Percentiles rank a stretch among this genome's conserved stretches.
These are phyloP conservation scores for Drosophila diplacantha DNA, from an alignment of 2,888 invertebrate genomes.

Conservation along the genomic window DNA sequence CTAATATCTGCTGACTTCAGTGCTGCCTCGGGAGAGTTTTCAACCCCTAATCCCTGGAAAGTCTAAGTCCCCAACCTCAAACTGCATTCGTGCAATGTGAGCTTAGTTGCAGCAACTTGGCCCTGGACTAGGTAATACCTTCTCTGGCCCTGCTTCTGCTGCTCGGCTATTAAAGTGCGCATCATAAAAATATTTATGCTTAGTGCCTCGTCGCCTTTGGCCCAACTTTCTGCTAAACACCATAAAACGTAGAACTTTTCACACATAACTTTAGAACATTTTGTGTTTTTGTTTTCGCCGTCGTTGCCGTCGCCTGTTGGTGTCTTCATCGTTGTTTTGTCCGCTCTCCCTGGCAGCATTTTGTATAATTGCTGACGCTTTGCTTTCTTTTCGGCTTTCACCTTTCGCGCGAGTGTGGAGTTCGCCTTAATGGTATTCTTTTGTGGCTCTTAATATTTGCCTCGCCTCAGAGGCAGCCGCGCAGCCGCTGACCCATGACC, in stretches of 20 bases:
- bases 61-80: constrained; percentile 8
- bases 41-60: constrained; percentile 7
- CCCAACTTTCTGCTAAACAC: constrained; percentile 36
- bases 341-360: constrained; percentile 32
- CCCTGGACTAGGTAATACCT: constrained; percentile 27
- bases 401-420: constrained; percentile 34
- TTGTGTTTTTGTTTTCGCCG: constrained; percentile 11
- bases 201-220: constrained; percentile 5
- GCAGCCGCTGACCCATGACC: constrained; percentile 33
- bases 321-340: constrained; percentile 10
- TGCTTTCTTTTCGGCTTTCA: constrained; percentile 54
- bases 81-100: constrained; percentile 17
- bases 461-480: constrained; percentile 25
- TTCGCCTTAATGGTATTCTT: constrained; percentile 52
- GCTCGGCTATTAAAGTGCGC: constrained; percentile 28
- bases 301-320: constrained; percentile 2
- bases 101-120: constrained; percentile 16
- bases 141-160: not conserved
- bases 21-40: not conserved
- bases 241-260: constrained; percentile 44
- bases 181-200: constrained; percentile 38
- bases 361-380: constrained; percentile 61
- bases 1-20: not conserved
- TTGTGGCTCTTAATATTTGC: constrained; percentile 58
- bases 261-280: constrained; percentile 41